Evolutionary conservation across 1,140 invertebrate species (phyloP).

Genomic region (Amyelois transitella): DNA sequence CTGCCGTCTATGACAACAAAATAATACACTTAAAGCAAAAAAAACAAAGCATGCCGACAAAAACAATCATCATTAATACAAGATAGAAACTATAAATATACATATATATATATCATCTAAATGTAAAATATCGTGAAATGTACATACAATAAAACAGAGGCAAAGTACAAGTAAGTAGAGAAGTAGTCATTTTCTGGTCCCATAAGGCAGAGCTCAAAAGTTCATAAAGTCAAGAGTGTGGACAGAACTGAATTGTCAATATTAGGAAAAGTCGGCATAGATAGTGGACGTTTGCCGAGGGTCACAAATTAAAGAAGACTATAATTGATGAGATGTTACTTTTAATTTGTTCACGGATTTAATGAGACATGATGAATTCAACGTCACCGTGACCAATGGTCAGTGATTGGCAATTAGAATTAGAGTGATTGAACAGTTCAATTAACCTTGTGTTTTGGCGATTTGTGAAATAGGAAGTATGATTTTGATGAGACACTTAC

Average conservation of each 20-base stretch:
- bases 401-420: too few relatives aligned
- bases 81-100: neutral
- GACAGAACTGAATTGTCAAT: conserved; percentile 16
- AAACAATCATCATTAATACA: conserved; percentile 20
- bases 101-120: too few relatives aligned
- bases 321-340: too few relatives aligned
- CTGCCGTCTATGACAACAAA: conserved; percentile 72
- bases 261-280: conserved; percentile 13
- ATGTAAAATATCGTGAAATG: neutral
- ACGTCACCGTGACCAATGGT: neutral
- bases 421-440: too few relatives aligned
- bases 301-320: too few relatives aligned
- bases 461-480: neutral
- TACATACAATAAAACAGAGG: neutral
- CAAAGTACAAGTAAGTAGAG: neutral
- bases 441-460: too few relatives aligned
- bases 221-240: conserved; percentile 16
- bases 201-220: conserved; percentile 29
- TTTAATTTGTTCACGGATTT: conserved; percentile 10
- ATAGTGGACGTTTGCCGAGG: conserved; percentile 20
- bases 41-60: conserved; percentile 58
- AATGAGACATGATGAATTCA: neutral
- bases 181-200: conserved; percentile 23
- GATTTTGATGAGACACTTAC: conserved; percentile 10
- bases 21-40: conserved; percentile 68